Evolutionary conservation across 2,888 invertebrate species (phyloP).

Genomic region (Epistrophella euchroma): DNA sequence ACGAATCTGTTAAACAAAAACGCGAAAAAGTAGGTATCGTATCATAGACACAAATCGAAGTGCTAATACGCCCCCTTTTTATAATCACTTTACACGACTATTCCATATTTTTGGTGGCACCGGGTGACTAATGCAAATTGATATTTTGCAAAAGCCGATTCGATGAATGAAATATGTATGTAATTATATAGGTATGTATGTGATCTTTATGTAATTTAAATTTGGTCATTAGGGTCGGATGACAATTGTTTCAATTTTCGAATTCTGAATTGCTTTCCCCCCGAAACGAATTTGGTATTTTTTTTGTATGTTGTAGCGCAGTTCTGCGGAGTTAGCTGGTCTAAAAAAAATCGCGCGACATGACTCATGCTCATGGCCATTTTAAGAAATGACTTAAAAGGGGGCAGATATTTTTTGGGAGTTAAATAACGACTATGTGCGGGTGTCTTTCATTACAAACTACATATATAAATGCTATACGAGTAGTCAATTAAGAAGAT

Average conservation of each 20-base stretch:
- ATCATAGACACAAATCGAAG: conserved; percentile 38
- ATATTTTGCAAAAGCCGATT: conserved; percentile 46
- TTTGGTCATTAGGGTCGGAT: conserved; percentile 15
- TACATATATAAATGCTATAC: not conserved
- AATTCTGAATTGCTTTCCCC: not conserved
- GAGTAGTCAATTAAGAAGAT: not conserved
- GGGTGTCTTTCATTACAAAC: not conserved
- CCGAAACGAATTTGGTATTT: not conserved
- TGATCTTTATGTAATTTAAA: conserved; percentile 53
- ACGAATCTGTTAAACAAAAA: conserved; percentile 38
- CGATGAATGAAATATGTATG: conserved; percentile 23
- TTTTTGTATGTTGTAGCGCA: not conserved
- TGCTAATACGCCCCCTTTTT: conserved; percentile 59
- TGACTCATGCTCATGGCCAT: conserved; percentile 57
- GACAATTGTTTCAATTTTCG: not conserved
- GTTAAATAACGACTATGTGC: not conserved
- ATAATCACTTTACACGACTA: conserved; percentile 4
- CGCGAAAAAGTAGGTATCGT: not conserved
- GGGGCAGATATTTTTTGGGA: conserved; percentile 55
- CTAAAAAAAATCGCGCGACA: conserved; percentile 13
- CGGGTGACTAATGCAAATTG: conserved; percentile 53
- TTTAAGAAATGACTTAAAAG: conserved; percentile 1
- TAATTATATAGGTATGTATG: conserved; percentile 32
- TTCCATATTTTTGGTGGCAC: not conserved
- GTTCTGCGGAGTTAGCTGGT: conserved; percentile 20